Conservation (phyloP, 2,797 vertebrate genomes). For the Oreonectes daqikongensis region DNA sequence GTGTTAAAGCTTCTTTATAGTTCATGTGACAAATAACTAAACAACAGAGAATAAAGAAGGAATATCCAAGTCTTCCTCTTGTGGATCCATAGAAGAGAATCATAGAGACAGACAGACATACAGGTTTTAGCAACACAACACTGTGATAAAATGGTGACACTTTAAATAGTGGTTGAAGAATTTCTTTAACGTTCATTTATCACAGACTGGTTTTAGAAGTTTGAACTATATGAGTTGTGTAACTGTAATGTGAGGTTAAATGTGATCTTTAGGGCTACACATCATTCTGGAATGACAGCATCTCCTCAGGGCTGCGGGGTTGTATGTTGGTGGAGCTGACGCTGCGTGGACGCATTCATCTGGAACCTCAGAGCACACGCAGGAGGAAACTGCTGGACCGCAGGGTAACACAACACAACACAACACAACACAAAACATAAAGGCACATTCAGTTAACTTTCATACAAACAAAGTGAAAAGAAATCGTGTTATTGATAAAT, state of each 20-base stretch:
- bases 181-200: too few relatives aligned
- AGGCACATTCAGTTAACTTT: neutral
- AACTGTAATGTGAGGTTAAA: neutral
- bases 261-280: conserved; percentile 77
- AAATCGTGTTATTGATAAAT: too few relatives aligned
- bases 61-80: neutral
- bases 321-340: conserved; percentile 82
- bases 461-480: too few relatives aligned
- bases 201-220: too few relatives aligned
- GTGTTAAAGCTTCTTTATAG: too few relatives aligned
- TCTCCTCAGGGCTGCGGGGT: conserved; percentile 80
- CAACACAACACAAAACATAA: neutral
- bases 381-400: conserved; percentile 79
- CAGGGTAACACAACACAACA: conserved; percentile 66
- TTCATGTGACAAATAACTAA: too few relatives aligned
- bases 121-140: neutral
- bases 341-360: conserved; percentile 74
- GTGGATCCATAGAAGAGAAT: neutral
- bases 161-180: too few relatives aligned
- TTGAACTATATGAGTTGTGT: too few relatives aligned
- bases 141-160: too few relatives aligned
- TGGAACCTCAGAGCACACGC: conserved; percentile 75
- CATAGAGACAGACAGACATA: too few relatives aligned
- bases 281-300: conserved; percentile 88
- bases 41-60: too few relatives aligned